A percentile compares a stretch with the other conserved stretches of the same genome.
Evolutionary conservation across 2,888 invertebrate genomes (phyloP).

Genomic region (Oegoconia quadripuncta): DNA sequence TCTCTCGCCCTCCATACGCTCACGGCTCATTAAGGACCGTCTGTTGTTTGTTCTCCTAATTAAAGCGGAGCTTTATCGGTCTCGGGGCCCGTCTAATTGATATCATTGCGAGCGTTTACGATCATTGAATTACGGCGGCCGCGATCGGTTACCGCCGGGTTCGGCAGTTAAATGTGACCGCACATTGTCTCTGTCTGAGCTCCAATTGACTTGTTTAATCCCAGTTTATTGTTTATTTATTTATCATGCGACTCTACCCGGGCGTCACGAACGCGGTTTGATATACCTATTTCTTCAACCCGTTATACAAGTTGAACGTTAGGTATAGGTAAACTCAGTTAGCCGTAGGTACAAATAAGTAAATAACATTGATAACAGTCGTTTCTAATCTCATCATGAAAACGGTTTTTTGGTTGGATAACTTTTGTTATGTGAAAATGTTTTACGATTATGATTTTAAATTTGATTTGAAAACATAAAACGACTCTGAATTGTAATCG

Average conservation of each 20-base stretch:
- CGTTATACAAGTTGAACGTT: not conserved
- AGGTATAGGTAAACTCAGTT: no score
- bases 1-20: constrained; percentile 67
- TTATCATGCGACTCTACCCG: constrained; percentile 39
- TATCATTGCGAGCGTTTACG: constrained; percentile 77
- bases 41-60: constrained; percentile 78
- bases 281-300: no score
- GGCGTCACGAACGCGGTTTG: constrained; percentile 14
- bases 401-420: not conserved
- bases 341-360: no score
- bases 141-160: constrained; percentile 64
- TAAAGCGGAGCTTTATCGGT: constrained; percentile 77
- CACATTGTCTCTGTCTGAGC: constrained; percentile 66
- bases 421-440: constrained; percentile 2
- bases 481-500: constrained; percentile 12
- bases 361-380: no score
- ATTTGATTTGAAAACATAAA: constrained; percentile 5
- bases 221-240: constrained; percentile 73
- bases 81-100: constrained; percentile 72
- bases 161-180: constrained; percentile 72
- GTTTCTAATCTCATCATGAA: no score
- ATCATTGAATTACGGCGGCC: constrained; percentile 73
- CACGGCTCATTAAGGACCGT: constrained; percentile 75
- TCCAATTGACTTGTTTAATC: constrained; percentile 73
- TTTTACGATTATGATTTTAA: constrained; percentile 1